Evolutionary conservation across 2,797 vertebrate genomes (phyloP), one percentile per base, ranked within the genome.

Genomic region (Molossus molossus): DNA sequence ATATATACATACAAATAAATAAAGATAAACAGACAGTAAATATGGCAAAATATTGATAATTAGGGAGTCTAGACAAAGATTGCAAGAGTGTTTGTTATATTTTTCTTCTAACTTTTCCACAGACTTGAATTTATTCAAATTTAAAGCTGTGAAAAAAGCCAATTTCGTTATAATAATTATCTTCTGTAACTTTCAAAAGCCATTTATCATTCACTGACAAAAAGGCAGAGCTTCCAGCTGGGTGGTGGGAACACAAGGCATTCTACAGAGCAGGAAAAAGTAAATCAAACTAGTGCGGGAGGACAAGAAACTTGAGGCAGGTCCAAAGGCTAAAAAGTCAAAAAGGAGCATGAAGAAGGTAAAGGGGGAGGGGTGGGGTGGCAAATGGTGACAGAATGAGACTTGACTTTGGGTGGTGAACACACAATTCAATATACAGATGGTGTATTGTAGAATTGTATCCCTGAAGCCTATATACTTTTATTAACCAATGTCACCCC

Each of bases 51-150:
- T 87, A 82, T 76, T 91, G 84, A 70, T 60, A 87, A 69, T 25
- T 53, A 72, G 48, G 82, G n/a, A 88, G 53, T 87, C 23, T 84
- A 84, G 45, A 95, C 48, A 82, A 80, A 87, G 9, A 1, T 62
- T 81, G 2, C 29, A 90, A 70, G 6, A 4, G 13, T 95, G 13
- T 75, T 89, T 33, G 45, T 25, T 83, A 9, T 70, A 81, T 79
- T 89, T 60, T 76, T 86, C 73, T 80, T 85, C n/a, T 57, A 93
- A 55, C 11, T 81, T 90, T 90, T 80, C 29, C n/a, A 92, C 1
- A 90, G 50, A 21, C 17, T 94, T 94, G 29, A 88, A 77, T 77
- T 83, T 67, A 94, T 77, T 95, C 79, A 93, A 73, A 93, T 81
- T 88, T 82, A 87, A 76, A 95, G 17, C 33, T 93, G 25, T 82